These are phyloP conservation scores for Parapristionchus giblindavisi DNA, from an alignment of 2,888 invertebrate genomes.

Conservation along the genomic window DNA sequence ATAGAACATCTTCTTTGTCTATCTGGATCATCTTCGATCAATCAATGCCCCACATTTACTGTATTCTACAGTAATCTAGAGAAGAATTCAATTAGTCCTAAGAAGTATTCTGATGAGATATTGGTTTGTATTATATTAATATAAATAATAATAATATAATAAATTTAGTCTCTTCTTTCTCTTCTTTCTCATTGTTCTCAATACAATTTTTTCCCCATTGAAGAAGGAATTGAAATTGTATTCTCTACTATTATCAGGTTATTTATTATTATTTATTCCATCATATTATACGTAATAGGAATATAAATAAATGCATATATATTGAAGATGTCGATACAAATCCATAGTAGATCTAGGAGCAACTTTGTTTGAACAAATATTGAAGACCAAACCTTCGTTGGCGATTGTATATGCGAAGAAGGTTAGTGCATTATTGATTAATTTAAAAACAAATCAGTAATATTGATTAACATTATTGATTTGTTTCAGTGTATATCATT, in stretches of 20 bases:
- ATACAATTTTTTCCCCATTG: neutral
- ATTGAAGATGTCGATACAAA: slow-evolving; percentile 25
- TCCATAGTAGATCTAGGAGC: slow-evolving; percentile 25
- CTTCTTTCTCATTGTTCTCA: neutral
- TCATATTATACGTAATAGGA: too few species aligned
- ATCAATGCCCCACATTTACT: slow-evolving; percentile 32
- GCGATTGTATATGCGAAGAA: neutral
- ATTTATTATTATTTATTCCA: neutral
- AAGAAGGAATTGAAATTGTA: neutral
- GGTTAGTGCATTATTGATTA: neutral
- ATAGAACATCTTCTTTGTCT: slow-evolving; percentile 7
- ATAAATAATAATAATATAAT: neutral
- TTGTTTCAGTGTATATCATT: neutral
- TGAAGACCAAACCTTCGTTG: neutral
- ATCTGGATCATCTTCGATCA: slow-evolving; percentile 11
- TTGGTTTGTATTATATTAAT: slow-evolving; percentile 3
- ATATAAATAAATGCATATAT: neutral
- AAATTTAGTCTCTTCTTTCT: neutral
- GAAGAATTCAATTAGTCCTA: neutral
- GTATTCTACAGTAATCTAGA: slow-evolving; percentile 5
- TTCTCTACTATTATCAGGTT: slow-evolving; percentile 9
- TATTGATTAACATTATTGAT: neutral
- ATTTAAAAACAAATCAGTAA: neutral
- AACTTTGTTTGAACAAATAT: neutral
- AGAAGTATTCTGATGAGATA: slow-evolving; percentile 25